A percentile compares a stretch with the other conserved stretches of the same genome.
Conservation (phyloP, 2,113 vertebrate species). For the Thalassarche chlororhynchos region DNA sequence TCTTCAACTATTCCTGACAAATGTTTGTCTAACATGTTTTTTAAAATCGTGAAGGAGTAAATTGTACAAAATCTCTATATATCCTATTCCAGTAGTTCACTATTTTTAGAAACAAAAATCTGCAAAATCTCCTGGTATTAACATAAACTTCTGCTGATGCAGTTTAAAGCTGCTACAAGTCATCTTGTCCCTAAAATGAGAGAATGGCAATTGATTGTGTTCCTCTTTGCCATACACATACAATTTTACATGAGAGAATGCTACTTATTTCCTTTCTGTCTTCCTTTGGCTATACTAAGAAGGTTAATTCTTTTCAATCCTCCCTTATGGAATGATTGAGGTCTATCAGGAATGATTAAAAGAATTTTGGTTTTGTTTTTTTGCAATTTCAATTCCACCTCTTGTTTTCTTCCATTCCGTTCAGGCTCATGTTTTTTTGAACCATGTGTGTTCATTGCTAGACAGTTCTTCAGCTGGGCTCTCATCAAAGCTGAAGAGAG, state of each 20-base stretch:
- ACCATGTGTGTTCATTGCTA: fast-evolving
- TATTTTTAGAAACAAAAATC: neutral
- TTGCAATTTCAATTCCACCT: neutral
- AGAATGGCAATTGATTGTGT: neutral
- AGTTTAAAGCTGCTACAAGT: neutral
- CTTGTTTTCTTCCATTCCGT: neutral
- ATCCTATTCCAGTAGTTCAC: neutral
- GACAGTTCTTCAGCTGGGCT: neutral
- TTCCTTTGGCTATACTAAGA: neutral
- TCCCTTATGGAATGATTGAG: neutral
- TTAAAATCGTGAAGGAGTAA: neutral
- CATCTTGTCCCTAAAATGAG: neutral
- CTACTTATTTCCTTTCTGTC: neutral
- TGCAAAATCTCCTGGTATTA: neutral
- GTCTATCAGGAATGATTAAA: neutral
- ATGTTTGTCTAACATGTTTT: neutral
- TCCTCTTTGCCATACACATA: neutral
- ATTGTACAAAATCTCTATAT: neutral
- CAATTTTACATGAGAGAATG: neutral
- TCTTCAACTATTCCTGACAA: neutral
- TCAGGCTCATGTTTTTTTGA: neutral
- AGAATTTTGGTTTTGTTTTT: neutral
- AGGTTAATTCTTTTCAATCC: neutral
- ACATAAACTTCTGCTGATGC: neutral
- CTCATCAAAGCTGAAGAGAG: neutral